Evolutionary conservation across 2,888 invertebrate genomes (phyloP), one percentile per base, ranked within the genome.

Genomic region (Callyntrura sp.): DNA sequence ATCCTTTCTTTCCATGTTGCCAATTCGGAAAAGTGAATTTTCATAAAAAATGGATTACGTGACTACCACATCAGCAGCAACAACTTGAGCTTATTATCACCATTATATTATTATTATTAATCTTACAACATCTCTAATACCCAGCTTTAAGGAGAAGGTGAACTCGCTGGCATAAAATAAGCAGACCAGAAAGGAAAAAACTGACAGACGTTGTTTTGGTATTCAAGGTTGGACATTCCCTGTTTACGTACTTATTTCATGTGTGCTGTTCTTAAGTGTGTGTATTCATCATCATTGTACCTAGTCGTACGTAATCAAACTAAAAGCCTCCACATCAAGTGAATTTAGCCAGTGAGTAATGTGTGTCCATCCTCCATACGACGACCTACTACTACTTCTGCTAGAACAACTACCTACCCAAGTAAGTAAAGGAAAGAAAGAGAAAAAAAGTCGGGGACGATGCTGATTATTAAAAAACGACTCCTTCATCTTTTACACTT

Each of bases 141-240:
- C 43, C 43, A 79, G 57, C 79, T 57, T 60, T 60, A 57, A 23
- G 79, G 48, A 73, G 48, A 48, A 78, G 78, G 79, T 79, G 79
- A 88, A 81, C 88, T 82, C 60, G 70, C 88, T 88, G 82, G 88
- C 78, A 83, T 55, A 78, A 48, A 88, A 88, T 83, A 78, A 88
- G 51, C 88, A 65, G 82, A 88, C 88, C 88, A 88, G 62, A 78
- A 65, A 76, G 25, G 11, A 84, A 62, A 79, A 88, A 73, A 28
- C 79, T 81, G 68, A 55, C 87, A 78, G 17, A 68, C 62, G 78
- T 89, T 89, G 84, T 89, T 89, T 84, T 89, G 78, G 68, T 78
- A 84, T 84, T 89, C 89, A 89, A 84, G 84, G 89, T 89, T 89
- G 85, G 78, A 79, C 79, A 86, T 78, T 78, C 78, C 48, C 65